Percentiles rank a stretch among this genome's conserved stretches.
These are phyloP conservation scores for Caenorhabditis macrosperma DNA, from an alignment of 2,888 invertebrate species.

Conservation along the genomic window DNA sequence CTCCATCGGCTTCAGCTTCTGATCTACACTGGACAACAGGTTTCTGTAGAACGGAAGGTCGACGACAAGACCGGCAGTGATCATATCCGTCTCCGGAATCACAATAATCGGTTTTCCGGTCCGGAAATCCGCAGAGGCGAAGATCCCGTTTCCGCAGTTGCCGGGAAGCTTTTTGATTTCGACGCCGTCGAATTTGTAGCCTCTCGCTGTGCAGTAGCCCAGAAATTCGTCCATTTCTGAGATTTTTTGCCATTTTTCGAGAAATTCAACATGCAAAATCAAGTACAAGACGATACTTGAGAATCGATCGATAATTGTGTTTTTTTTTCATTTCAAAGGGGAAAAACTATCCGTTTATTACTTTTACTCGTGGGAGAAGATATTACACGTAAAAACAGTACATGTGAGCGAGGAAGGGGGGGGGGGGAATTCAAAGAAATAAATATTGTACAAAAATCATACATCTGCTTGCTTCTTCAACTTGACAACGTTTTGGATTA, in stretches of 20 bases:
- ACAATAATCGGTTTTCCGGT: slow-evolving; percentile 58
- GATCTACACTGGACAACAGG: slow-evolving; percentile 54
- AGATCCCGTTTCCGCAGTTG: slow-evolving; percentile 69
- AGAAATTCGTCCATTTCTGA: slow-evolving; percentile 64
- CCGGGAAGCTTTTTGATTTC: slow-evolving; percentile 60
- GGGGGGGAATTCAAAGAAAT: too few relatives aligned
- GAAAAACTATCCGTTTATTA: too few relatives aligned
- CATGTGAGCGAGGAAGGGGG: too few relatives aligned
- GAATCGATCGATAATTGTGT: too few relatives aligned
- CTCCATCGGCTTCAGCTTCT: slow-evolving; percentile 69
- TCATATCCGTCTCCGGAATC: slow-evolving; percentile 61
- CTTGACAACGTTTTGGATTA: slow-evolving; percentile 15
- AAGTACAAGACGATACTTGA: too few relatives aligned
- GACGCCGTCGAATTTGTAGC: slow-evolving; percentile 63
- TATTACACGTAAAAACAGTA: too few relatives aligned
- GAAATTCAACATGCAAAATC: too few relatives aligned
- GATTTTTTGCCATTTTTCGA: not conserved
- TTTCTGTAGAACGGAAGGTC: slow-evolving; percentile 68
- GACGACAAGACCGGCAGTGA: slow-evolving; percentile 65
- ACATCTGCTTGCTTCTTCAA: not conserved
- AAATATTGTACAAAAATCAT: too few relatives aligned
- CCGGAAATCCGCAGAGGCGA: slow-evolving; percentile 52
- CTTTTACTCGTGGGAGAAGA: too few relatives aligned
- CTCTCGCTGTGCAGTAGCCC: slow-evolving; percentile 59
- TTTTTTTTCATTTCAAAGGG: too few relatives aligned